Conservation (phyloP, 2,888 invertebrate species). For the Saturnia pavonia region DNA sequence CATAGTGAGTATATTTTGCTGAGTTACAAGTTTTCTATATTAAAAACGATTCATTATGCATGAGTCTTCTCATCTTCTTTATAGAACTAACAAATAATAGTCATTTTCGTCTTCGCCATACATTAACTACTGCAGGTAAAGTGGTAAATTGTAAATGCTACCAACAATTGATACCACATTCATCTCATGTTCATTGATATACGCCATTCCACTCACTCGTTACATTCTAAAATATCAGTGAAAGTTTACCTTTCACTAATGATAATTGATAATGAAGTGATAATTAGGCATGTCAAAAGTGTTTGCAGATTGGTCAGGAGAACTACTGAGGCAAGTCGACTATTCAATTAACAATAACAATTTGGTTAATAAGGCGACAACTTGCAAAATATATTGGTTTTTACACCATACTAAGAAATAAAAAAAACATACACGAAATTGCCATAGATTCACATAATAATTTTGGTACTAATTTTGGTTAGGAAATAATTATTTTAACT, state of each 20-base stretch:
- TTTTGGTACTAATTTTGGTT: background rate
- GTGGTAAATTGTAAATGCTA: no score
- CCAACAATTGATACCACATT: no score
- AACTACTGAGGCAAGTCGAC: background rate
- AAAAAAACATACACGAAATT: background rate
- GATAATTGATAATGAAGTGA: no score
- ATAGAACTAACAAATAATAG: no score
- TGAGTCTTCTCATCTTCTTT: no score
- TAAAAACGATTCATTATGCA: no score
- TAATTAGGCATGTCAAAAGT: no score
- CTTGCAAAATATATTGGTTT: background rate
- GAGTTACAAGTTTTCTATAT: background rate
- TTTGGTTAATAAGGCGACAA: background rate
- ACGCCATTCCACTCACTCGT: background rate
- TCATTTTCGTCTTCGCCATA: no score
- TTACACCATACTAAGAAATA: background rate
- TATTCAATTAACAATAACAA: background rate
- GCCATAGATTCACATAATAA: background rate
- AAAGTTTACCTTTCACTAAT: no score
- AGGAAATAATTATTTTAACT: background rate
- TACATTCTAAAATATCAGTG: background rate
- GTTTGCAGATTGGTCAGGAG: background rate
- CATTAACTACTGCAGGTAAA: no score
- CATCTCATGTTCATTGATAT: background rate
- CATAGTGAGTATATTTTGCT: constrained; percentile 53